Base-by-base conservation (phyloP, 2,113 vertebrate genomes). In the Otus sunia region DNA sequence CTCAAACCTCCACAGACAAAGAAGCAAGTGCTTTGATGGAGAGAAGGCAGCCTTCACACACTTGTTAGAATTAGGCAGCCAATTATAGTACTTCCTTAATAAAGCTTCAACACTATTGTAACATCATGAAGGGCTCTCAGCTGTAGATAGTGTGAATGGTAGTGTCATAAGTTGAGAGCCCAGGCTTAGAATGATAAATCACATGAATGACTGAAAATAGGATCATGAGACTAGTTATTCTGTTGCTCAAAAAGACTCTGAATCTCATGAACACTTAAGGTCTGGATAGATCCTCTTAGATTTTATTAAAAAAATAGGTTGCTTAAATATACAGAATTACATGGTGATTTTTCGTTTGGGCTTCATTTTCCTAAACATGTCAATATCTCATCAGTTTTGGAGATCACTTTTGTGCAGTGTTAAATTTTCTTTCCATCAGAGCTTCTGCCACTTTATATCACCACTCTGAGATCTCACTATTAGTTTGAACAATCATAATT, bases 91-190 rank as follows among this genome's bases (percentile, higher is more conserved):
- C 49, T 87, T 53, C 62, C 41, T 81, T 95, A 95, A 89, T 91
- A 81, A 85, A 86, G 49, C 73, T 84, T 95, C 64, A 91, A 26
- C 69, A 56, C 5, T 39, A 43, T 59, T 73, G 29, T 39, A 76
- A 45, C 32, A 12, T 4, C 47, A 43, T 93, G 66, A 94, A 94
- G 89, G 66, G 58, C 49, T 92, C 58, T 95, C 89, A 76, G 84
- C 80, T 95, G 68, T 81, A 49, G 68, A 22, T 30, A 29, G 43
- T 68, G 63, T 73, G 45, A 94, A 79, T 82, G 47, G 43, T 64
- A 94, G 78, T 82, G 91, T 78, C 83, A 34, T 75, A 96, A 86
- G 11, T 32, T 89, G 56, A 87, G 62, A 91, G 75, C 56, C 78
- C 49, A 58, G 71, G 36, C 43, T 86, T 60, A 36, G 56, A 92